These are phyloP conservation scores for Athalia rosae DNA, from an alignment of 2,888 invertebrate genomes.

Conservation along the genomic window DNA sequence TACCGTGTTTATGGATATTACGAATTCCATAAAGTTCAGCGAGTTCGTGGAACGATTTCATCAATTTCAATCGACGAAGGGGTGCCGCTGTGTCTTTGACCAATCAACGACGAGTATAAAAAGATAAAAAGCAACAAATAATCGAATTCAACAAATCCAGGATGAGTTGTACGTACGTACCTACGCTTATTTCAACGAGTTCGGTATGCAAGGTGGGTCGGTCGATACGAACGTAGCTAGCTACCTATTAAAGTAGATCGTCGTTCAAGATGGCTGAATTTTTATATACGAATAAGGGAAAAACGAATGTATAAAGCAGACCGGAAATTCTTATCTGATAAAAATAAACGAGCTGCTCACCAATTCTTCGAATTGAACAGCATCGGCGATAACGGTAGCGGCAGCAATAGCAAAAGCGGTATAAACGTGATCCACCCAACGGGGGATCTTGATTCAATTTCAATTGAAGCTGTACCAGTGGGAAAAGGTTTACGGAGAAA, in stretches of 20 bases:
- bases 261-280: neutral
- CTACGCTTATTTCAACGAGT: neutral
- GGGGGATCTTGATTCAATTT: constrained; percentile 33
- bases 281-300: neutral
- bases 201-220: neutral
- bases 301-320: constrained; percentile 11
- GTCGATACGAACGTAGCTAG: neutral
- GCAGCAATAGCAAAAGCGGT: no score
- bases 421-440: no score
- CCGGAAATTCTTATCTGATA: constrained; percentile 21
- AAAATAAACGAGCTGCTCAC: constrained; percentile 17
- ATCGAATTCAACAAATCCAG: neutral
- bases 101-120: neutral
- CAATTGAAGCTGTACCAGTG: constrained; percentile 9
- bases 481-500: constrained; percentile 25
- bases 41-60: no score
- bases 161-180: no score
- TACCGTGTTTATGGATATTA: neutral
- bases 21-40: neutral
- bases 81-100: constrained; percentile 33
- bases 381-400: neutral
- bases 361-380: neutral
- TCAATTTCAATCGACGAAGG: neutral
- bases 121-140: neutral
- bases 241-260: constrained; percentile 9